These are phyloP conservation scores for Crossaster papposus DNA, from an alignment of 53 echinoderm and acorn worm species.

Conservation along the genomic window DNA sequence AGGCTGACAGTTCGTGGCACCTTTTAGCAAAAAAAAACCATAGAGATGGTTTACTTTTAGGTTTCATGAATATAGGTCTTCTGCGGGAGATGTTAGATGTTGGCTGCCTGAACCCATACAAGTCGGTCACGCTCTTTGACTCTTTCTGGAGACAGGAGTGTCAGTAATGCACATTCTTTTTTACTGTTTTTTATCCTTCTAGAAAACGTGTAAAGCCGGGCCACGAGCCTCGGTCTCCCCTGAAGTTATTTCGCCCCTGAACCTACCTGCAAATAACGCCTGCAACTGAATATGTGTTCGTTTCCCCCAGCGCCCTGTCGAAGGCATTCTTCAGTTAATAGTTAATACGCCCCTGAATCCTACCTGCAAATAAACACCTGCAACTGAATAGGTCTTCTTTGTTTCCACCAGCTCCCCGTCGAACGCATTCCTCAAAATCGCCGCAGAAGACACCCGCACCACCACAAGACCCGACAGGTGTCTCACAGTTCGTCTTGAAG, in stretches of 20 bases:
- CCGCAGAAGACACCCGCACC: not conserved
- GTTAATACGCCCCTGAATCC: no score
- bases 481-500: not conserved
- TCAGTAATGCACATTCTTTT: not conserved
- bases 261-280: no score
- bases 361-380: constrained; percentile 21
- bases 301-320: no score
- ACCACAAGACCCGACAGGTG: not conserved
- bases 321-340: no score
- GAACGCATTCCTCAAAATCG: constrained; percentile 21
- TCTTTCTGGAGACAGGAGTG: no score
- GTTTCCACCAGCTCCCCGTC: not conserved
- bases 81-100: not conserved
- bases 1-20: constrained; percentile 16
- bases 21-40: not conserved
- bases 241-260: no score
- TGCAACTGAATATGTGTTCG: no score
- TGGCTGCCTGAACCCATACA: no score
- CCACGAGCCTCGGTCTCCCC: no score
- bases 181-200: not conserved
- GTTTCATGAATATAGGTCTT: not conserved
- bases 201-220: no score
- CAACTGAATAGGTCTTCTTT: constrained; percentile 3
- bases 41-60: not conserved
- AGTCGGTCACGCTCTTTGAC: no score